Conservation (phyloP, 2,888 invertebrate species). For the Caenorhabditis sp. region DNA sequence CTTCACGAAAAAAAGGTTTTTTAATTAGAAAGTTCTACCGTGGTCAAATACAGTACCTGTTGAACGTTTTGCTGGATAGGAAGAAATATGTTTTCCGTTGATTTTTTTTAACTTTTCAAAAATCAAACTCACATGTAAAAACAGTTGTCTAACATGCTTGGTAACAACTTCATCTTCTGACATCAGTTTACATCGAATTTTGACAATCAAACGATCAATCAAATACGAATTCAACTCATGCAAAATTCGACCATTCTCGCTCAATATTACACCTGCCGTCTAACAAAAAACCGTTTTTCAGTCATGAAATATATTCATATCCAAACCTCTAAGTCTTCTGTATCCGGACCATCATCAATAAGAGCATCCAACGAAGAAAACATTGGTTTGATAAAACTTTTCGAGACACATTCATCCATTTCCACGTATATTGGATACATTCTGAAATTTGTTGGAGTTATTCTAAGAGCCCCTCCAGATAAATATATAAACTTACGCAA, state of each 20-base stretch:
- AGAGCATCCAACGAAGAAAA: conserved; percentile 50
- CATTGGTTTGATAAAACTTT: conserved; percentile 55
- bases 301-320: neutral
- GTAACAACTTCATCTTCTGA: conserved; percentile 41
- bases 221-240: conserved; percentile 47
- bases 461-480: too few relatives aligned
- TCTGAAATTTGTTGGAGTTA: conserved; percentile 26
- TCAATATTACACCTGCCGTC: conserved; percentile 42
- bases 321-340: conserved; percentile 46
- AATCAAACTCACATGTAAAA: conserved; percentile 35
- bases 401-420: conserved; percentile 52
- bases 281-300: conserved; percentile 17
- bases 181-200: conserved; percentile 41
- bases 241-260: conserved; percentile 38
- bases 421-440: conserved; percentile 53
- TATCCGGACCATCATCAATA: conserved; percentile 51
- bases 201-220: conserved; percentile 47
- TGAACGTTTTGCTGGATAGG: too few relatives aligned
- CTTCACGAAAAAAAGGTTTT: too few relatives aligned
- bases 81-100: too few relatives aligned
- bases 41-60: too few relatives aligned
- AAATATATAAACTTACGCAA: conserved; percentile 49
- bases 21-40: too few relatives aligned
- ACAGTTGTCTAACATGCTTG: conserved; percentile 42
- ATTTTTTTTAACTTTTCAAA: too few relatives aligned